These are phyloP conservation scores for Synanthedon myopaeformis DNA, from an alignment of 2,888 invertebrate species.

Conservation along the genomic window DNA sequence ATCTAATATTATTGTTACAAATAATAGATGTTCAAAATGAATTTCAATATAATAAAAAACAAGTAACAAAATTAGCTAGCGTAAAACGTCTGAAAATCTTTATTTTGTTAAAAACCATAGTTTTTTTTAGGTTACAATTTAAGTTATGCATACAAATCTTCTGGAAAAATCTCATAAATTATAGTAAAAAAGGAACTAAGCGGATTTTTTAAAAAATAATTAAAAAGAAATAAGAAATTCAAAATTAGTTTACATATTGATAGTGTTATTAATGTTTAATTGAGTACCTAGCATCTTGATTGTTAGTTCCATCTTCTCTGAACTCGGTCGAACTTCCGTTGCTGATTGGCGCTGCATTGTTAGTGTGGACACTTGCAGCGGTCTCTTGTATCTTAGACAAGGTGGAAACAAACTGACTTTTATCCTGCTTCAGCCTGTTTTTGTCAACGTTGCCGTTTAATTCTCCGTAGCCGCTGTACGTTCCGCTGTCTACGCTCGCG, in stretches of 20 bases:
- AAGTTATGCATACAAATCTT: too few relatives aligned
- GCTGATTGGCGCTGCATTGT: slow-evolving; percentile 41
- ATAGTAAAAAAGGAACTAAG: too few relatives aligned
- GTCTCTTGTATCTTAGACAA: slow-evolving; percentile 75
- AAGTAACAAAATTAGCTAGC: too few relatives aligned
- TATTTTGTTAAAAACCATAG: too few relatives aligned
- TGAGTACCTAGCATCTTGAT: slow-evolving; percentile 53
- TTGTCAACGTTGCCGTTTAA: slow-evolving; percentile 53
- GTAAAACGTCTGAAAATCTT: too few relatives aligned
- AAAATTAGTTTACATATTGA: not conserved
- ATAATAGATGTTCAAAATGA: too few relatives aligned
- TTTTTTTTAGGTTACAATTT: too few relatives aligned
- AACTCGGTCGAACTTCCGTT: slow-evolving; percentile 55
- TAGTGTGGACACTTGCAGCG: slow-evolving; percentile 50
- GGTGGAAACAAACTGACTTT: slow-evolving; percentile 69
- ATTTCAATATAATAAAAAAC: too few relatives aligned
- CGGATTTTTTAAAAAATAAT: too few relatives aligned
- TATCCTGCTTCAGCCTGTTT: slow-evolving; percentile 50
- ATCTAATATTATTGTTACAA: too few relatives aligned
- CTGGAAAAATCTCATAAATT: too few relatives aligned
- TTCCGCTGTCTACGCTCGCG: slow-evolving; percentile 60
- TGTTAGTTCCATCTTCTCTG: slow-evolving; percentile 39
- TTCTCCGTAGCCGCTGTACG: slow-evolving; percentile 58
- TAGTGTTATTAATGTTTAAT: not conserved
- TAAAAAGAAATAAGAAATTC: too few relatives aligned